Conservation (phyloP, 2,888 invertebrate genomes). For the Eurois occulta region DNA sequence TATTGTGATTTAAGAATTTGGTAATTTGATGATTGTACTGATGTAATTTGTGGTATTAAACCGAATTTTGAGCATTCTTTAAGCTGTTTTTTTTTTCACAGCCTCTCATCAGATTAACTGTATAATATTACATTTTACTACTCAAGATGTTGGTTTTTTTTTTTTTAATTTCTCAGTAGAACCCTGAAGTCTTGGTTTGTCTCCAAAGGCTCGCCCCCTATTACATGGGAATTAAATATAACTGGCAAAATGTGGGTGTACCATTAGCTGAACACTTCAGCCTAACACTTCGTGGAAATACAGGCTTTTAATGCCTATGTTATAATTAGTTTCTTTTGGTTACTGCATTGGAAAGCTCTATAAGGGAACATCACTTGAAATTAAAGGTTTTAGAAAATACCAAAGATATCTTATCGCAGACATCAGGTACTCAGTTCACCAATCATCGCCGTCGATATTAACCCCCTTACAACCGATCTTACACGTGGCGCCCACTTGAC, state of each 20-base stretch:
- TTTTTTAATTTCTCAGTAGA: not conserved
- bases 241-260: not conserved
- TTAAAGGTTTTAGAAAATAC: not conserved
- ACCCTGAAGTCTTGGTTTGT: not conserved
- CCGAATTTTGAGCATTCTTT: conserved; percentile 5
- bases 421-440: conserved; percentile 1
- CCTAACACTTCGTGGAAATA: not conserved
- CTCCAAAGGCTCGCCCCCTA: not conserved
- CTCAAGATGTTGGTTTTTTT: not conserved
- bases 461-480: conserved; percentile 20
- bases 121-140: too few relatives aligned
- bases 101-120: not conserved
- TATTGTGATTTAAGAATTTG: conserved; percentile 66
- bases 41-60: conserved; percentile 43
- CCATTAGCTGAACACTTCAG: not conserved
- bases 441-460: not conserved
- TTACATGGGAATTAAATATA: not conserved
- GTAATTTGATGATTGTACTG: conserved; percentile 48
- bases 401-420: not conserved
- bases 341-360: fast-evolving
- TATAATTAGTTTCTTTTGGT: not conserved
- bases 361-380: not conserved
- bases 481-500: conserved; percentile 53
- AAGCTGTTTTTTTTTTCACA: not conserved
- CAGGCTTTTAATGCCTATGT: not conserved